phyloP scores from a whole-genome alignment of 2,797 vertebrate genomes.

The Apogon talboti region DNA sequence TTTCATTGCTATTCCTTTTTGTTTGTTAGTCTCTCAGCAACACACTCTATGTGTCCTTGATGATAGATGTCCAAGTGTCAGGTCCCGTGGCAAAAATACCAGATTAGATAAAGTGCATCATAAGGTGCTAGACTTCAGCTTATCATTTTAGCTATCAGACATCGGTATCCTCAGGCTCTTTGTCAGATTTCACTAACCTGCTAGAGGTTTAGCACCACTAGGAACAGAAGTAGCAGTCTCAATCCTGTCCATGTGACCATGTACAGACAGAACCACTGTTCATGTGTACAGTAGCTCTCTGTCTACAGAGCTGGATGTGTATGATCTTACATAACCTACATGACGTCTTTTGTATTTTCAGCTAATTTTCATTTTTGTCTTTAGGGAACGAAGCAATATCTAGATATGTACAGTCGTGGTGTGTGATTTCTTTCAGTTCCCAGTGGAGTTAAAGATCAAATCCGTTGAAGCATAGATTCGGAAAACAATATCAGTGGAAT shows the following conservation, averaged over 20 bases:
- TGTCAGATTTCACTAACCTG: conserved; percentile 40
- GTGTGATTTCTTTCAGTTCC: not conserved
- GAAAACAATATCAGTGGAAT: not conserved
- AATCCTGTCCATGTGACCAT: conserved; percentile 59
- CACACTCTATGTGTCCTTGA: not conserved
- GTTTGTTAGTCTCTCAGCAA: not conserved
- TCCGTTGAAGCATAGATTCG: not conserved
- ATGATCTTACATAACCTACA: conserved; percentile 42
- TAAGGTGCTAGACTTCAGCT: conserved; percentile 8
- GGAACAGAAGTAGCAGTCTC: conserved; percentile 34
- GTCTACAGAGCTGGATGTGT: conserved; percentile 40
- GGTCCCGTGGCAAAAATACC: conserved; percentile 5
- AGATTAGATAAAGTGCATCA: not conserved
- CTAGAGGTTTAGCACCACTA: conserved; percentile 12
- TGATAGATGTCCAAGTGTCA: conserved; percentile 1
- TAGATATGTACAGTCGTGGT: not conserved
- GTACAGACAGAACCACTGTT: conserved; percentile 52
- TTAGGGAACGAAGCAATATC: conserved; percentile 19
- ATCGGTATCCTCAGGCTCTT: conserved; percentile 2
- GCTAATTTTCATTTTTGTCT: conserved; percentile 19
- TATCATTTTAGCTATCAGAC: conserved; percentile 20
- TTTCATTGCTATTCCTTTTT: not conserved
- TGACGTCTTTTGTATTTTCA: conserved; percentile 28
- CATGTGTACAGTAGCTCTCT: conserved; percentile 62
- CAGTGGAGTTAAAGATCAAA: conserved; percentile 4